phyloP scores from a whole-genome alignment of 53 echinoderm and acorn worm genomes.

The Astropecten irregularis region DNA sequence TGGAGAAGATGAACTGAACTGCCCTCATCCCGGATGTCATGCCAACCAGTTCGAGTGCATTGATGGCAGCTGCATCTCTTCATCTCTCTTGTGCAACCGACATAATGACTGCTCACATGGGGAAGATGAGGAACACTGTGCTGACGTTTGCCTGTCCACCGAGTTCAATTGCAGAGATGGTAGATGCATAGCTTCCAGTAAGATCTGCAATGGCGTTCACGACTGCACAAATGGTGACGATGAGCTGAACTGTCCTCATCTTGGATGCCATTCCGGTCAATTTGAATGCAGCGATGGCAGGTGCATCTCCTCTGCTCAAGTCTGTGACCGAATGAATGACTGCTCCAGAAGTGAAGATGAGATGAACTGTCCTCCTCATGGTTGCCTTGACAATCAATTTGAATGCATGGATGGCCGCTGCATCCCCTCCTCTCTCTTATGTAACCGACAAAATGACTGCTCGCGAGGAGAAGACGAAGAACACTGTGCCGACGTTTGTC shows the following conservation, averaged over 20 bases:
- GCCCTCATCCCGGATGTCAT: slow-evolving; percentile 4
- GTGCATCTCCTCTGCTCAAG: slow-evolving; percentile 28
- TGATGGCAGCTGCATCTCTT: background rate
- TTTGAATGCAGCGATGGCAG: slow-evolving; percentile 6
- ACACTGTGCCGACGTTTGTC: background rate
- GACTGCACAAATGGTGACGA: slow-evolving; percentile 48
- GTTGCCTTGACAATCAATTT: background rate
- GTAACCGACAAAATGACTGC: slow-evolving; percentile 47
- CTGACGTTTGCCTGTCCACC: background rate
- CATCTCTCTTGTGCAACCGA: background rate
- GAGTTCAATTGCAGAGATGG: slow-evolving; percentile 40
- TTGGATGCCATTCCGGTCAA: background rate
- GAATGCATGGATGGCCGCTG: slow-evolving; percentile 2
- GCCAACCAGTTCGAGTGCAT: background rate
- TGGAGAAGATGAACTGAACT: slow-evolving; percentile 47
- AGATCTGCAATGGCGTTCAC: slow-evolving; percentile 4
- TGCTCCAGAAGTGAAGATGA: slow-evolving; percentile 53
- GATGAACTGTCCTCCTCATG: background rate
- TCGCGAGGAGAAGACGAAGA: slow-evolving; percentile 24
- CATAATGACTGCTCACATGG: background rate
- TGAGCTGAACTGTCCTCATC: background rate
- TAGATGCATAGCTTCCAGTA: background rate
- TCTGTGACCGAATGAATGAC: slow-evolving; percentile 39
- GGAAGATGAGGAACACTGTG: slow-evolving; percentile 24
- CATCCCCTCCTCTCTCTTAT: slow-evolving; percentile 2